Percentiles rank a stretch among this genome's conserved stretches.
phyloP scores from a whole-genome alignment of 2,113 vertebrate genomes.

The Galbula dea region DNA sequence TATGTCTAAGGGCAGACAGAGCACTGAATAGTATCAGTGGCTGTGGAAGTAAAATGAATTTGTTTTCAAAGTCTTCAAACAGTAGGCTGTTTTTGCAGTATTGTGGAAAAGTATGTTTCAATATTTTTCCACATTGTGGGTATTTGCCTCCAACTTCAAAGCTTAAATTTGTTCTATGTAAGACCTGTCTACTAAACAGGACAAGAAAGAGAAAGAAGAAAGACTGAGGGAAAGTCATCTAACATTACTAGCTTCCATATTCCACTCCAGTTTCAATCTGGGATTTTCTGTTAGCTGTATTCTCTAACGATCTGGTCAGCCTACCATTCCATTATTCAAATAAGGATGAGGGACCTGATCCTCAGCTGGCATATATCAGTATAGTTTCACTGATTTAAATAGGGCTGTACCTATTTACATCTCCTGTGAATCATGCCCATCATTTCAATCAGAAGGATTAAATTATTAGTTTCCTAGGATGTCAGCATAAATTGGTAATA shows the following conservation, averaged over 20 bases:
- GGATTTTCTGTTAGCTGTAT: background rate
- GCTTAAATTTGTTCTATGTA: background rate
- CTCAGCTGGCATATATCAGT: background rate
- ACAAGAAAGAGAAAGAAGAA: background rate
- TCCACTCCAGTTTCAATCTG: background rate
- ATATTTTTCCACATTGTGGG: background rate
- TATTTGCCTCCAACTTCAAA: background rate
- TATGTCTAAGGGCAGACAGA: background rate
- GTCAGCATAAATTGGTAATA: slow-evolving; percentile 34
- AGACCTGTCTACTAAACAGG: background rate
- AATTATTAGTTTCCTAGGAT: slow-evolving; percentile 41
- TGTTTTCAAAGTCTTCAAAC: background rate
- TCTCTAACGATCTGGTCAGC: slow-evolving; percentile 6
- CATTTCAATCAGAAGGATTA: slow-evolving; percentile 27
- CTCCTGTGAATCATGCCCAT: slow-evolving; percentile 5
- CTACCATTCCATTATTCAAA: slow-evolving; percentile 38
- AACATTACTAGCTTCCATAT: background rate
- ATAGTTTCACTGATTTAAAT: slow-evolving; percentile 34
- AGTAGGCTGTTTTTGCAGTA: background rate
- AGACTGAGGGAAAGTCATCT: background rate
- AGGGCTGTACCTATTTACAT: background rate
- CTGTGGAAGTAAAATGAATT: background rate
- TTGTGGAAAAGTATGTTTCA: background rate
- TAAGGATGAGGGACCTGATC: slow-evolving; percentile 17
- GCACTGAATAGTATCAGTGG: background rate